A percentile compares a stretch with the other conserved stretches of the same genome.
Conservation (phyloP, 2,797 vertebrate species). For the Apogon talboti region DNA sequence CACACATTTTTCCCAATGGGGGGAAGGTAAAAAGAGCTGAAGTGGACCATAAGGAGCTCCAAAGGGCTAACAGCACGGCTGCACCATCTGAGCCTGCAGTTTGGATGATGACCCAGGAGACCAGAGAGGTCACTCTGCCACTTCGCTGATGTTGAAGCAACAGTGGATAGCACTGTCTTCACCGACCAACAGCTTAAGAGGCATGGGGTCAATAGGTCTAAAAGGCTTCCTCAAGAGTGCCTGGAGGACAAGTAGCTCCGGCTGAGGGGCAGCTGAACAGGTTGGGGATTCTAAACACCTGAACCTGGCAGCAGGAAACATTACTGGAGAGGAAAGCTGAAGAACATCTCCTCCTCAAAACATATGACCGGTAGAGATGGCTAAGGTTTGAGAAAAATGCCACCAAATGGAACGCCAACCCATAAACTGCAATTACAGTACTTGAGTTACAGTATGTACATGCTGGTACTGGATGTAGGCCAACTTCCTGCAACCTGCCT, state of each 20-base stretch:
- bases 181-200: constrained; percentile 28
- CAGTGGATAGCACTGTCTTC: constrained; percentile 11
- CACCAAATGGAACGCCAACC: constrained; percentile 8
- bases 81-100: not conserved
- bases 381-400: constrained; percentile 11
- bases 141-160: constrained; percentile 1
- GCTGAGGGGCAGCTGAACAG: constrained; percentile 1
- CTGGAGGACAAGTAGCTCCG: constrained; percentile 22
- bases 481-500: not conserved
- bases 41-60: constrained; percentile 8
- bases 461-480: not conserved
- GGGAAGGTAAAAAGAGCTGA: constrained; percentile 4
- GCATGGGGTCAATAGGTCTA: constrained; percentile 19
- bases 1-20: not conserved
- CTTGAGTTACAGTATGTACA: not conserved
- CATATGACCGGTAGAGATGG: constrained; percentile 2
- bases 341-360: constrained; percentile 5
- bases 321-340: constrained; percentile 4
- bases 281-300: constrained; percentile 37
- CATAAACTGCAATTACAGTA: not conserved
- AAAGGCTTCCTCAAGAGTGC: constrained; percentile 36
- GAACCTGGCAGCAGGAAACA: constrained; percentile 20
- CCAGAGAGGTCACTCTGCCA: constrained; percentile 17
- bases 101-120: constrained; percentile 23
- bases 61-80: not conserved